Evolutionary conservation across 2,113 vertebrate species (phyloP).

Genomic region (Sus scrofa): DNA sequence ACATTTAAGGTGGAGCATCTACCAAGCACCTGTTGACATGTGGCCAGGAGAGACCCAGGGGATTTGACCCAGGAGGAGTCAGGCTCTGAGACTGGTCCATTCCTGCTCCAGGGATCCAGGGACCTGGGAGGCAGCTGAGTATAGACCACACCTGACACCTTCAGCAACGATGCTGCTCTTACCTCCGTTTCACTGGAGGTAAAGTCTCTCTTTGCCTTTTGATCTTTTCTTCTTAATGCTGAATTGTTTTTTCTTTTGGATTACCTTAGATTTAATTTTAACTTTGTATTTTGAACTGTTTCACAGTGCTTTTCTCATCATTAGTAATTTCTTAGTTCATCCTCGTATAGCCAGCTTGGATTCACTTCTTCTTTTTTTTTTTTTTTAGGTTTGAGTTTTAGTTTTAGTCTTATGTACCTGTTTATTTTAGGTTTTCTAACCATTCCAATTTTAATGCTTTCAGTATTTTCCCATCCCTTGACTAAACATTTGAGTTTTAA

Average conservation of each 20-base stretch:
- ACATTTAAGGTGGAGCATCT: neutral
- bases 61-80: neutral
- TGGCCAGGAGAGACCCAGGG: neutral
- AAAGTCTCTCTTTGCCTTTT: neutral
- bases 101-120: too few species aligned
- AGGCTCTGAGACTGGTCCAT: neutral
- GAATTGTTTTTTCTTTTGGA: neutral
- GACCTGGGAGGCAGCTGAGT: neutral
- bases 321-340: neutral
- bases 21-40: neutral
- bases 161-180: neutral
- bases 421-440: neutral
- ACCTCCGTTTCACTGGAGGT: too few species aligned
- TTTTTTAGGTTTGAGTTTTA: neutral
- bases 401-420: neutral
- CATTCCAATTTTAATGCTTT: neutral
- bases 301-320: neutral
- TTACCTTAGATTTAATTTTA: neutral
- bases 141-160: neutral
- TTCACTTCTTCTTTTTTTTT: neutral
- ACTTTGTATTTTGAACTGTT: neutral
- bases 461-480: neutral
- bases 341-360: neutral
- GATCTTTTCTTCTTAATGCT: neutral
- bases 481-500: neutral